Evolutionary conservation across 2,797 vertebrate species (phyloP).

Genomic region (Helicolenus hilgendorfi): DNA sequence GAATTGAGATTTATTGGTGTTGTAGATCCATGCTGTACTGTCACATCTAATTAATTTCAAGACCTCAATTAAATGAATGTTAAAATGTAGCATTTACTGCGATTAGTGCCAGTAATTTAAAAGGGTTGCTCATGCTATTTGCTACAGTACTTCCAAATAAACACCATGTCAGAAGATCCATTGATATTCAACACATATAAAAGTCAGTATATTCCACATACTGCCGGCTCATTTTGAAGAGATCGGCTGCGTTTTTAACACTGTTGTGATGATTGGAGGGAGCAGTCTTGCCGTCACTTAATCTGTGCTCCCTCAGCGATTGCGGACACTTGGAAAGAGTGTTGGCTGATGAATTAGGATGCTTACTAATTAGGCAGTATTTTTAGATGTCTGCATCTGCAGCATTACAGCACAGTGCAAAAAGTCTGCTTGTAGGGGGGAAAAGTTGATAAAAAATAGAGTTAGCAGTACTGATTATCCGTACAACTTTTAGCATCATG

Average conservation of each 20-base stretch:
- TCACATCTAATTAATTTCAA: neutral
- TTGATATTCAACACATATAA: neutral
- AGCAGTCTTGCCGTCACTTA: neutral
- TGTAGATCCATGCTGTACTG: neutral
- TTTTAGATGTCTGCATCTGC: slow-evolving; percentile 11
- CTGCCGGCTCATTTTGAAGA: neutral
- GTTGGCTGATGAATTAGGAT: slow-evolving; percentile 3
- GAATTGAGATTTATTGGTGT: neutral
- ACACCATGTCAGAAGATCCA: neutral
- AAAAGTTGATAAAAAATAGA: neutral
- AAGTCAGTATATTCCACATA: neutral
- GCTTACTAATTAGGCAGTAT: slow-evolving; percentile 20
- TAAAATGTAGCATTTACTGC: neutral
- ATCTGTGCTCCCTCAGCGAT: slow-evolving; percentile 22
- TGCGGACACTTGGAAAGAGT: neutral
- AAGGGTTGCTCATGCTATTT: neutral
- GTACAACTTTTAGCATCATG: neutral
- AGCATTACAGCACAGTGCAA: neutral
- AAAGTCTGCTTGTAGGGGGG: neutral
- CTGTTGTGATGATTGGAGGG: neutral
- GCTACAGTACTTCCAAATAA: neutral
- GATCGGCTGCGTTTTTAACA: neutral
- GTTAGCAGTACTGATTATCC: neutral
- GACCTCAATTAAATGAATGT: neutral
- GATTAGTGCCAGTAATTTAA: neutral